Evolutionary conservation across 2,113 vertebrate genomes (phyloP).

Genomic region (Poecile atricapillus): DNA sequence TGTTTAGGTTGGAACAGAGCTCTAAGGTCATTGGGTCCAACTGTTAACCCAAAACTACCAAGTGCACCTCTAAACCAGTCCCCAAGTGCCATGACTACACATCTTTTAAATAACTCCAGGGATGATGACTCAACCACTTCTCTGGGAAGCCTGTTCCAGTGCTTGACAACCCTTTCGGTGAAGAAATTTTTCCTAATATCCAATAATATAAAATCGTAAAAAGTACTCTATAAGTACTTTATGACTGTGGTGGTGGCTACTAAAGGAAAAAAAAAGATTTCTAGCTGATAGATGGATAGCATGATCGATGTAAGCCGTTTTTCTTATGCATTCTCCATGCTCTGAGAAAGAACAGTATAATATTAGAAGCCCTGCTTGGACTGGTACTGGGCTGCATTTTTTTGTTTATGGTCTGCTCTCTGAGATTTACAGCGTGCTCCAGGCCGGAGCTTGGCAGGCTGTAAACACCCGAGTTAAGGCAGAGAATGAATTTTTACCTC

Average conservation of each 20-base stretch:
- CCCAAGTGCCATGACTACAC: not conserved
- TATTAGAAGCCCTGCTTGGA: not conserved
- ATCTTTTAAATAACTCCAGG: not conserved
- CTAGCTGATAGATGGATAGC: not conserved
- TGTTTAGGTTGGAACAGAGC: not conserved
- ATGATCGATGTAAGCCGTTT: not conserved
- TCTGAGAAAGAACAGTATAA: not conserved
- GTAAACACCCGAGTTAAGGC: not conserved
- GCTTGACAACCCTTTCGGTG: not conserved
- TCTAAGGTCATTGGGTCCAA: not conserved
- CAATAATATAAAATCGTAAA: too few species aligned
- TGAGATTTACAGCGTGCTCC: not conserved
- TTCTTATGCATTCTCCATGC: not conserved
- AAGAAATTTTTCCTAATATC: not conserved
- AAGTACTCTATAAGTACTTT: not conserved
- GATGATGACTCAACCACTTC: not conserved
- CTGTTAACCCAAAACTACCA: not conserved
- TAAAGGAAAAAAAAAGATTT: not conserved
- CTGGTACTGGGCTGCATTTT: not conserved
- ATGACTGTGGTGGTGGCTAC: not conserved
- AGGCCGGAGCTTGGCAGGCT: not conserved
- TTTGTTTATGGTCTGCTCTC: not conserved
- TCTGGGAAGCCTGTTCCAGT: not conserved
- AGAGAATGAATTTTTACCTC: not conserved
- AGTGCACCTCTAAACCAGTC: not conserved